A percentile compares a stretch with the other conserved stretches of the same genome.
Conservation (phyloP, 1,140 invertebrate genomes). For the Drosophila prosaltans region DNA sequence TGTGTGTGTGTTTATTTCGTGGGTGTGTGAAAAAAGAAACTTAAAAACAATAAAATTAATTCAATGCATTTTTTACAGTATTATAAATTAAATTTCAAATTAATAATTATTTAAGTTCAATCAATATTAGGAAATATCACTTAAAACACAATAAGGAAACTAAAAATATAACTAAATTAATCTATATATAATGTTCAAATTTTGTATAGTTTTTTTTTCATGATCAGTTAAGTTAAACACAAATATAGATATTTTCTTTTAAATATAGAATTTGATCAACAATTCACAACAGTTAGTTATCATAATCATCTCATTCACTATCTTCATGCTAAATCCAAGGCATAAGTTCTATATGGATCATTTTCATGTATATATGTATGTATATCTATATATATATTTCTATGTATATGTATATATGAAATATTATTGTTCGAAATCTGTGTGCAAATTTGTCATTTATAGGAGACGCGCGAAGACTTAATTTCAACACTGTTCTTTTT, state of each 20-base stretch:
- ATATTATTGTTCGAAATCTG: slow-evolving; percentile 38
- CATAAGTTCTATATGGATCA: slow-evolving; percentile 43
- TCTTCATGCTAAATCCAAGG: slow-evolving; percentile 50
- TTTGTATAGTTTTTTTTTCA: neutral
- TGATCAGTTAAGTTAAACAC: slow-evolving; percentile 7
- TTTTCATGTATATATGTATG: slow-evolving; percentile 30
- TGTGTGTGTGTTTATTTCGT: slow-evolving; percentile 42
- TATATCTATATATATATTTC: slow-evolving; percentile 16
- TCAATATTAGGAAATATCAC: slow-evolving; percentile 27
- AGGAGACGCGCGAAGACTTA: slow-evolving; percentile 14
- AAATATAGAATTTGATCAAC: slow-evolving; percentile 25
- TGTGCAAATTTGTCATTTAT: slow-evolving; percentile 33
- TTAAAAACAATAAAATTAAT: slow-evolving; percentile 73
- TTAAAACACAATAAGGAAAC: slow-evolving; percentile 43
- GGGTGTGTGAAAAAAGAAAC: slow-evolving; percentile 52
- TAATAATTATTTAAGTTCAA: slow-evolving; percentile 6
- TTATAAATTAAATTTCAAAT: slow-evolving; percentile 21
- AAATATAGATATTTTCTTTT: slow-evolving; percentile 1
- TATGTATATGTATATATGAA: slow-evolving; percentile 34
- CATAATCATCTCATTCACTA: slow-evolving; percentile 16
- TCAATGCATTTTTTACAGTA: slow-evolving; percentile 54
- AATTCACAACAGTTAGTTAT: slow-evolving; percentile 39
- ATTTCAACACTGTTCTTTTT: slow-evolving; percentile 12
- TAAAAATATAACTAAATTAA: slow-evolving; percentile 43
- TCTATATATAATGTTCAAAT: slow-evolving; percentile 28